Evolutionary conservation across 1,140 invertebrate genomes (phyloP).

Genomic region (Hyphantria cunea): DNA sequence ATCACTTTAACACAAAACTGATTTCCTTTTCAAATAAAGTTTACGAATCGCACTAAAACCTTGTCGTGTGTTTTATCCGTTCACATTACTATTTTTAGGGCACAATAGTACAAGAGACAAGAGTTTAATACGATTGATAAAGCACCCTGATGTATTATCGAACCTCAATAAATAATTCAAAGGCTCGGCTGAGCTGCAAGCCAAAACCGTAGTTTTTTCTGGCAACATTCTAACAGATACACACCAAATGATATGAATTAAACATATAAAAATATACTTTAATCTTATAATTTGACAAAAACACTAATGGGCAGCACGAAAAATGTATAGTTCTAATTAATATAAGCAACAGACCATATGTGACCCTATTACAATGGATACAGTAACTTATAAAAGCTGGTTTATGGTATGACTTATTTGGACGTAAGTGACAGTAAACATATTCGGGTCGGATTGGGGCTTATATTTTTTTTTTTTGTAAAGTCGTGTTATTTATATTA

Average conservation of each 20-base stretch:
- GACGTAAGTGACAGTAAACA: not conserved
- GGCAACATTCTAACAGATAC: slow-evolving; percentile 38
- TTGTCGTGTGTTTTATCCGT: slow-evolving; percentile 41
- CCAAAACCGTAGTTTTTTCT: slow-evolving; percentile 37
- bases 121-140: slow-evolving; percentile 38
- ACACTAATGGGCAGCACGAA: slow-evolving; percentile 29
- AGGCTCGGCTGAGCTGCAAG: slow-evolving; percentile 18
- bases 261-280: slow-evolving; percentile 39
- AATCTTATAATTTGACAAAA: slow-evolving; percentile 48
- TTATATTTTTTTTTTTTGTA: too few species aligned
- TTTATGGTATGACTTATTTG: slow-evolving; percentile 24
- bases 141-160: slow-evolving; percentile 22
- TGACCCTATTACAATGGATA: slow-evolving; percentile 28
- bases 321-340: slow-evolving; percentile 29
- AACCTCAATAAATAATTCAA: slow-evolving; percentile 52
- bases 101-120: slow-evolving; percentile 54
- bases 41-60: slow-evolving; percentile 34
- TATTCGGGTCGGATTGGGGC: too few species aligned
- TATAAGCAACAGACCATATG: slow-evolving; percentile 25
- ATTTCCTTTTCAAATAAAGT: slow-evolving; percentile 46
- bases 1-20: slow-evolving; percentile 42
- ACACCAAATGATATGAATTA: slow-evolving; percentile 37
- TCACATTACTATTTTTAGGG: slow-evolving; percentile 59
- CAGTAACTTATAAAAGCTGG: slow-evolving; percentile 11
- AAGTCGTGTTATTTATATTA: too few species aligned